phyloP scores from a whole-genome alignment of 2,113 vertebrate species.

The western clawed frog (Xenopus tropicalis) region UCB_Xtro_10.0 CM004444.2:150658001-150658500 shows the following conservation, averaged over 20 bases:
- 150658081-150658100: neutral
- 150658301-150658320: slow-evolving; percentile 53
- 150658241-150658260: slow-evolving; percentile 48
- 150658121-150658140: slow-evolving; percentile 12
- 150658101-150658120: slow-evolving; percentile 25
- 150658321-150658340: slow-evolving; percentile 29
- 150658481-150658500: too few species aligned
- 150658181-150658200: slow-evolving; percentile 11
- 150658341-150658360: neutral
- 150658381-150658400: too few species aligned
- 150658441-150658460: too few species aligned
- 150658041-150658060: neutral
- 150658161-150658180: slow-evolving; percentile 19
- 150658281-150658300: slow-evolving; percentile 35
- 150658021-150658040: neutral
- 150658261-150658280: slow-evolving; percentile 43
- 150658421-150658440: too few species aligned
- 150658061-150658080: neutral
- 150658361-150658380: neutral
- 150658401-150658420: too few species aligned
- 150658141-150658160: slow-evolving; percentile 23
- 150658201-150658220: slow-evolving; percentile 20
- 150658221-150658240: slow-evolving; percentile 23
- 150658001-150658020: neutral
- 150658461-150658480: too few species aligned